A percentile compares a stretch with the other conserved stretches of the same genome.
Conservation (phyloP, 2,888 invertebrate genomes). For the Ennomos fuscantarius region DNA sequence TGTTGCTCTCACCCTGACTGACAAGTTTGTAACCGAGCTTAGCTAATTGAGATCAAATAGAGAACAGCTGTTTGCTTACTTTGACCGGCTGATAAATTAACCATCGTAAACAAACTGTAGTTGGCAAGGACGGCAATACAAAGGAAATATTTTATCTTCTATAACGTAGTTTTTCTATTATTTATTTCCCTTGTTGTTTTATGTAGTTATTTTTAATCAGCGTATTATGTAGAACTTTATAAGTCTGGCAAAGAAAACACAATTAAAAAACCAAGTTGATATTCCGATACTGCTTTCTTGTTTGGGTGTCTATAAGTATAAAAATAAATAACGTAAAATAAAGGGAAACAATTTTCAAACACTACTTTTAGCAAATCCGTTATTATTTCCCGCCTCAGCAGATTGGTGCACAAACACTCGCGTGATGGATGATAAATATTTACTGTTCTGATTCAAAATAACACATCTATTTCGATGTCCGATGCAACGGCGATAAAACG, state of each 20-base stretch:
- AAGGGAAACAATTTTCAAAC: not conserved
- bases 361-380: not conserved
- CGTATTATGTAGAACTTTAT: not conserved
- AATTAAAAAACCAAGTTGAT: too few species aligned
- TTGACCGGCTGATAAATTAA: not conserved
- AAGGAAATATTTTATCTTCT: too few species aligned
- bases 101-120: too few species aligned
- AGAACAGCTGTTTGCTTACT: constrained; percentile 3
- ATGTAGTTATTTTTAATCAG: too few species aligned
- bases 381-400: constrained; percentile 5
- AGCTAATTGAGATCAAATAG: constrained; percentile 20
- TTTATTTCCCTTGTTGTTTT: too few species aligned
- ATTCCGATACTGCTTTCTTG: too few species aligned
- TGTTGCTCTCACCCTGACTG: constrained; percentile 16
- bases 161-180: too few species aligned
- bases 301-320: too few species aligned
- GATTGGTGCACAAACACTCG: constrained; percentile 13
- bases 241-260: not conserved
- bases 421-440: constrained; percentile 1
- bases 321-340: too few species aligned
- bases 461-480: constrained; percentile 5
- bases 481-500: not conserved
- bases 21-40: constrained; percentile 5
- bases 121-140: too few species aligned
- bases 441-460: constrained; percentile 14